phyloP scores from a whole-genome alignment of 2,797 vertebrate genomes.

The Anableps anableps region DNA sequence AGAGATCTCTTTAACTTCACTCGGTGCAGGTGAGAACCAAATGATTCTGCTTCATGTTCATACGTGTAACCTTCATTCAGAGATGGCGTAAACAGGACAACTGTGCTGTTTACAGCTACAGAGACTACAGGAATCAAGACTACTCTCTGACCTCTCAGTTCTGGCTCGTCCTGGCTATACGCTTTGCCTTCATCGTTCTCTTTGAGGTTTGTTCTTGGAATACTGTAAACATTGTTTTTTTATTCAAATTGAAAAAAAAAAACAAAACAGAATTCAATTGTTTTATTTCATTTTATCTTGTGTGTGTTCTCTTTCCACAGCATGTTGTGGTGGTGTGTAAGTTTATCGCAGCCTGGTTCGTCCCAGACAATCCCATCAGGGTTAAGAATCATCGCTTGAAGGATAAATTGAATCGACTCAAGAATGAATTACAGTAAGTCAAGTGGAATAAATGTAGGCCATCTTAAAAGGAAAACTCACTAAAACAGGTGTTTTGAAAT shows the following conservation, averaged over 20 bases:
- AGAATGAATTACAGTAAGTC: slow-evolving; percentile 69
- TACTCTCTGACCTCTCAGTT: slow-evolving; percentile 84
- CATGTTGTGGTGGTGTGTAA: slow-evolving; percentile 91
- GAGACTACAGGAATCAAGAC: slow-evolving; percentile 86
- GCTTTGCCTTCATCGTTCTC: slow-evolving; percentile 91
- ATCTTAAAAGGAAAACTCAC: not conserved
- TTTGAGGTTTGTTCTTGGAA: slow-evolving; percentile 87
- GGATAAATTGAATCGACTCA: slow-evolving; percentile 75
- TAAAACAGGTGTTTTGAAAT: not conserved
- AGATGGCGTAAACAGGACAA: not conserved
- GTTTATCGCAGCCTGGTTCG: slow-evolving; percentile 90
- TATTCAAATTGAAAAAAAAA: not conserved
- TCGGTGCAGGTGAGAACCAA: slow-evolving; percentile 86
- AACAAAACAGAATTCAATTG: not conserved
- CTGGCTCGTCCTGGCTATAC: slow-evolving; percentile 90
- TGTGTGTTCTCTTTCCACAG: slow-evolving; percentile 66
- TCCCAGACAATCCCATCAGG: slow-evolving; percentile 82
- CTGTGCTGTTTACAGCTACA: slow-evolving; percentile 81
- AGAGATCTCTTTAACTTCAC: slow-evolving; percentile 49
- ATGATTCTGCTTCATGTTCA: no score
- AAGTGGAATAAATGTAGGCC: not conserved
- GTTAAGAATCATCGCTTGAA: slow-evolving; percentile 85
- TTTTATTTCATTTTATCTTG: not conserved
- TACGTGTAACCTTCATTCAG: not conserved
- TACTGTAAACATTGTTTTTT: not conserved